phyloP scores from a whole-genome alignment of 92 coral and sea anemone species.

The Ricordea florida region DNA sequence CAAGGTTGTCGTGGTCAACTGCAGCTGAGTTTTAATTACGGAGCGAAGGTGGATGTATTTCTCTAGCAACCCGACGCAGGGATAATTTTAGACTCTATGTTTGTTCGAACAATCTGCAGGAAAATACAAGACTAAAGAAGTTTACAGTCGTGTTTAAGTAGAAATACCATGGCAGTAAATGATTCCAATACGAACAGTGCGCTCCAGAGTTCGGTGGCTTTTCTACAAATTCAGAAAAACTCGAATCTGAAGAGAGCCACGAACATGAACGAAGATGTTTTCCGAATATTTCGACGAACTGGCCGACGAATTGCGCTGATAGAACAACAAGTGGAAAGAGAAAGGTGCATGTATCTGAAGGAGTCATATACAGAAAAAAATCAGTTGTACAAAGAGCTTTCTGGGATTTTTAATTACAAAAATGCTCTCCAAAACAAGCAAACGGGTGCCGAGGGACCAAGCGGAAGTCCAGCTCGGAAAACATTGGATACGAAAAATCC shows the following conservation, averaged over 20 bases:
- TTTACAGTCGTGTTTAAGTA: too few relatives aligned
- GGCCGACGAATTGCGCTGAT: slow-evolving; percentile 67
- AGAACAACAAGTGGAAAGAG: slow-evolving; percentile 61
- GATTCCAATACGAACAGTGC: slow-evolving; percentile 42
- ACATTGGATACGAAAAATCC: not conserved
- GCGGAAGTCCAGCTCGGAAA: not conserved
- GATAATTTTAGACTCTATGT: too few relatives aligned
- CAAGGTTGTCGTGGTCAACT: too few relatives aligned
- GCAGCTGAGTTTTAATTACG: too few relatives aligned
- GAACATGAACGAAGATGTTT: slow-evolving; percentile 78
- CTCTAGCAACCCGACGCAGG: too few relatives aligned
- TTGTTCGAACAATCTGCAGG: too few relatives aligned
- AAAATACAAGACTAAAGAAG: too few relatives aligned
- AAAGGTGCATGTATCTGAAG: slow-evolving; percentile 62
- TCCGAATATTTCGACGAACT: slow-evolving; percentile 81
- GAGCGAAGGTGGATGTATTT: too few relatives aligned
- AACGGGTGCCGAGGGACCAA: not conserved
- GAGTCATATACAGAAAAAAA: slow-evolving; percentile 74
- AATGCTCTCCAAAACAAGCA: not conserved
- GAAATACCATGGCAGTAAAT: not conserved
- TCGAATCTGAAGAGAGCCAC: slow-evolving; percentile 44
- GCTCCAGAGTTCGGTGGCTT: slow-evolving; percentile 76
- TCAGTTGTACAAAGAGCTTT: slow-evolving; percentile 73
- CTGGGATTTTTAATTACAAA: slow-evolving; percentile 42
- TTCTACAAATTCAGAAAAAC: slow-evolving; percentile 75